phyloP scores from a whole-genome alignment of 2,888 invertebrate species.

The Panorpa germanica region DNA sequence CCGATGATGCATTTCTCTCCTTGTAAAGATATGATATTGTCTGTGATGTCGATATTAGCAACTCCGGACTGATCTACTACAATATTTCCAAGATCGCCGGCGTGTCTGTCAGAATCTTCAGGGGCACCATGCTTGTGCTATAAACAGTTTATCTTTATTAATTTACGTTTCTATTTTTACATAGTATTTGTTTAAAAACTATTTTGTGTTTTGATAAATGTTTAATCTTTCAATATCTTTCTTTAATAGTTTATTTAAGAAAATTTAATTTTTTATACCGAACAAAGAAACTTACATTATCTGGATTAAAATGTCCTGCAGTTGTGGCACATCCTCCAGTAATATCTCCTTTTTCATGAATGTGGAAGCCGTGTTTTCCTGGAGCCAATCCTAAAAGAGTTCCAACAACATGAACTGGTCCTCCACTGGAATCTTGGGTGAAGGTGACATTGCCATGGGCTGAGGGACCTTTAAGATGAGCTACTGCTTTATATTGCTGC shows the following conservation, averaged over 20 bases:
- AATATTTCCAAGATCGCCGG: slow-evolving; percentile 75
- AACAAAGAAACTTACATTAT: slow-evolving; percentile 31
- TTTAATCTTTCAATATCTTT: too few species aligned
- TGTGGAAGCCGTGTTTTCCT: slow-evolving; percentile 55
- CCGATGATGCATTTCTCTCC: slow-evolving; percentile 52
- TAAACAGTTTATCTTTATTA: too few species aligned
- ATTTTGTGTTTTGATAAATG: too few species aligned
- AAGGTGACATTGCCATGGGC: slow-evolving; percentile 33
- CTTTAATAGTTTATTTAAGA: too few species aligned
- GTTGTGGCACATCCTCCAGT: slow-evolving; percentile 43
- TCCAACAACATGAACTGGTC: slow-evolving; percentile 39
- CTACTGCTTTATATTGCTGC: too few species aligned
- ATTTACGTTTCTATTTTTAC: too few species aligned
- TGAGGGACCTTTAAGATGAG: slow-evolving; percentile 18
- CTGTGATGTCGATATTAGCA: slow-evolving; percentile 39
- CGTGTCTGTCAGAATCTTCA: slow-evolving; percentile 46
- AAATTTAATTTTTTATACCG: background rate
- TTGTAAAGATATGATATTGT: slow-evolving; percentile 39
- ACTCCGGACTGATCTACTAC: slow-evolving; percentile 34
- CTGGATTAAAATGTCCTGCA: slow-evolving; percentile 65
- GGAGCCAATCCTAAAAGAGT: slow-evolving; percentile 34
- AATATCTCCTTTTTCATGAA: slow-evolving; percentile 57
- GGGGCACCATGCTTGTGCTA: slow-evolving; percentile 63
- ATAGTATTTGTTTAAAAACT: slow-evolving; percentile 5
- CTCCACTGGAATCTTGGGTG: slow-evolving; percentile 30